A percentile compares a stretch with the other conserved stretches of the same genome.
Conservation (phyloP, 2,888 invertebrate species). For the Pasiphila rectangulata region DNA sequence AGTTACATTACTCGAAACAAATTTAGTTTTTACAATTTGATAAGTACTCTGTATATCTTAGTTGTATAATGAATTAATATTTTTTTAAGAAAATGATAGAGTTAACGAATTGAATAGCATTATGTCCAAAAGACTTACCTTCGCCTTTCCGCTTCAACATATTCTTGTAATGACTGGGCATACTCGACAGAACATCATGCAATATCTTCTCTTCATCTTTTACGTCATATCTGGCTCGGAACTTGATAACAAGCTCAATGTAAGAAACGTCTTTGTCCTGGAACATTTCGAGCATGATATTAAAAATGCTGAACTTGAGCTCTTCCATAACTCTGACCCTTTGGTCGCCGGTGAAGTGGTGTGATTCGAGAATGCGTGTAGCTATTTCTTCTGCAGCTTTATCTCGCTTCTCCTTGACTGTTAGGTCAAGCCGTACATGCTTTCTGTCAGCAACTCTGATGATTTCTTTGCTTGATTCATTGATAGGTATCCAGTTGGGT, state of each 20-base stretch:
- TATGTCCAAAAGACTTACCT: conserved; percentile 53
- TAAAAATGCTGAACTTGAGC: conserved; percentile 41
- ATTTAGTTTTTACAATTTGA: too few species aligned
- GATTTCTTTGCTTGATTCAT: conserved; percentile 7
- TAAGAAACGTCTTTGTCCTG: conserved; percentile 58
- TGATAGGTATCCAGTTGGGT: conserved; percentile 13
- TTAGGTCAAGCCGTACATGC: conserved; percentile 6
- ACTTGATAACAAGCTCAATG: conserved; percentile 63
- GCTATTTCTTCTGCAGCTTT: conserved; percentile 58
- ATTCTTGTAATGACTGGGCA: conserved; percentile 48
- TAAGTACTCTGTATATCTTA: too few species aligned
- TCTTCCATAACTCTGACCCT: conserved; percentile 47
- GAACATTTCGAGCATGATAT: conserved; percentile 55
- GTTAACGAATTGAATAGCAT: too few species aligned
- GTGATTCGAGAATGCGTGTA: conserved; percentile 49
- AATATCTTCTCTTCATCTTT: conserved; percentile 56
- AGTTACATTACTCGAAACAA: too few species aligned
- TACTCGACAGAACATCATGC: conserved; percentile 49
- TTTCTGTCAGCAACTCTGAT: conserved; percentile 4
- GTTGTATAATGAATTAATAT: too few species aligned
- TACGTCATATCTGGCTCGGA: conserved; percentile 49
- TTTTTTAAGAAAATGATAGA: too few species aligned
- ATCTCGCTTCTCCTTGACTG: conserved; percentile 47
- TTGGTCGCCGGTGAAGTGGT: conserved; percentile 42
- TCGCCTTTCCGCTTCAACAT: conserved; percentile 48